Percentiles rank a stretch among this genome's conserved stretches.
Conservation (phyloP, 2,797 vertebrate genomes). For the Coluber constrictor region DNA sequence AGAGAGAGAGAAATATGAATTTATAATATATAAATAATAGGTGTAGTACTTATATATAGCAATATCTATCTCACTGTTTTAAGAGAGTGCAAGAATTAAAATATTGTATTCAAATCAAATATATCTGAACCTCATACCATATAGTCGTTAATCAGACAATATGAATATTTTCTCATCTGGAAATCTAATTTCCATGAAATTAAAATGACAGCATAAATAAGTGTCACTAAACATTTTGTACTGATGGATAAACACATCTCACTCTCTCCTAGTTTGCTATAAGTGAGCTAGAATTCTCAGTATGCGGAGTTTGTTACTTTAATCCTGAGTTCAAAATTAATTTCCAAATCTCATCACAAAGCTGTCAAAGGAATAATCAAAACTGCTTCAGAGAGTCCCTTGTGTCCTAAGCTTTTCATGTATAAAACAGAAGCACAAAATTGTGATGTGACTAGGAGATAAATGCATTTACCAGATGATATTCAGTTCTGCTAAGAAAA, state of each 20-base stretch:
- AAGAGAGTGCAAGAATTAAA: background rate
- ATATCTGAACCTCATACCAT: background rate
- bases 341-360: conserved; percentile 37
- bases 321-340: conserved; percentile 28
- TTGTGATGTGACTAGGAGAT: conserved; percentile 30
- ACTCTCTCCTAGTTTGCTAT: conserved; percentile 3
- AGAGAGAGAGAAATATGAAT: background rate
- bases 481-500: conserved; percentile 11
- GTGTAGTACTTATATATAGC: background rate
- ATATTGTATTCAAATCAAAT: background rate
- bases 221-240: conserved; percentile 4
- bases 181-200: background rate
- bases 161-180: background rate
- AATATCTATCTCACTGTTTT: background rate
- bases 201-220: conserved; percentile 7
- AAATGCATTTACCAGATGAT: conserved; percentile 20
- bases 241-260: background rate
- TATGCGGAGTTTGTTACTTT: conserved; percentile 26
- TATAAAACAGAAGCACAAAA: conserved; percentile 41
- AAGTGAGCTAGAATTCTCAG: conserved; percentile 5
- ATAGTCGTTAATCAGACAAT: background rate
- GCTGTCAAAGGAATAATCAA: conserved; percentile 32
- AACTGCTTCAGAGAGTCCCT: background rate
- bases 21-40: background rate
- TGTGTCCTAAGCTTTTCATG: conserved; percentile 20